These are phyloP conservation scores for Ectropis grisescens DNA, from an alignment of 1,140 invertebrate genomes.

Conservation along the genomic window DNA sequence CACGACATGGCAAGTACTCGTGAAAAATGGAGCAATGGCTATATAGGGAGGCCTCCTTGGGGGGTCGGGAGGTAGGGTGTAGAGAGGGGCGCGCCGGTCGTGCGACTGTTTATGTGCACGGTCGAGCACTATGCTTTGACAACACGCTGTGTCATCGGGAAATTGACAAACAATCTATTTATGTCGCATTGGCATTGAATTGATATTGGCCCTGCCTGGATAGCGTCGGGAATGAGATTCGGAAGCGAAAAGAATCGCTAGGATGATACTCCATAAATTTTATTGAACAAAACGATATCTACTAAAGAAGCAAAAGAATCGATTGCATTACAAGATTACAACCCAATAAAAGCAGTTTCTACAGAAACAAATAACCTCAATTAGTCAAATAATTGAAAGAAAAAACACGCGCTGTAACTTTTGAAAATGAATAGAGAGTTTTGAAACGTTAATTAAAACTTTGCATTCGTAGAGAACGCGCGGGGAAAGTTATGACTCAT, in stretches of 20 bases:
- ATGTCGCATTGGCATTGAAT: constrained; percentile 8
- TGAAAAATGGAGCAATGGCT: constrained; percentile 34
- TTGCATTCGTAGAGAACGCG: constrained; percentile 21
- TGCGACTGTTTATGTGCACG: too few species aligned
- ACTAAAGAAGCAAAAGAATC: too few species aligned
- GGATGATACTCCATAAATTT: too few species aligned
- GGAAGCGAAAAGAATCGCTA: too few species aligned
- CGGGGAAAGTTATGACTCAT: constrained; percentile 29
- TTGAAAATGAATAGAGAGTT: constrained; percentile 32
- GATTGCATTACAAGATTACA: too few species aligned
- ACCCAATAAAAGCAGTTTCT: too few species aligned
- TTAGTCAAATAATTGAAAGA: constrained; percentile 17
- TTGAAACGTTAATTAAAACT: constrained; percentile 39
- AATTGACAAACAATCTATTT: constrained; percentile 46
- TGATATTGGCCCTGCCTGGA: constrained; percentile 1
- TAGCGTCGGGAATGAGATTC: background rate
- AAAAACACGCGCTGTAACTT: constrained; percentile 15
- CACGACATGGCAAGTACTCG: constrained; percentile 28
- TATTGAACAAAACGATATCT: too few species aligned
- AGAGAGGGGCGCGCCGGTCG: constrained; percentile 10
- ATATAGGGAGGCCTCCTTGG: constrained; percentile 8
- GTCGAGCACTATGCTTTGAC: too few species aligned
- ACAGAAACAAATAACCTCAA: too few species aligned
- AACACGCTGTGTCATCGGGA: constrained; percentile 37
- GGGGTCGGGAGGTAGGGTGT: constrained; percentile 9